Evolutionary conservation across 1,140 invertebrate species (phyloP).

Genomic region (Ips typographus): DNA sequence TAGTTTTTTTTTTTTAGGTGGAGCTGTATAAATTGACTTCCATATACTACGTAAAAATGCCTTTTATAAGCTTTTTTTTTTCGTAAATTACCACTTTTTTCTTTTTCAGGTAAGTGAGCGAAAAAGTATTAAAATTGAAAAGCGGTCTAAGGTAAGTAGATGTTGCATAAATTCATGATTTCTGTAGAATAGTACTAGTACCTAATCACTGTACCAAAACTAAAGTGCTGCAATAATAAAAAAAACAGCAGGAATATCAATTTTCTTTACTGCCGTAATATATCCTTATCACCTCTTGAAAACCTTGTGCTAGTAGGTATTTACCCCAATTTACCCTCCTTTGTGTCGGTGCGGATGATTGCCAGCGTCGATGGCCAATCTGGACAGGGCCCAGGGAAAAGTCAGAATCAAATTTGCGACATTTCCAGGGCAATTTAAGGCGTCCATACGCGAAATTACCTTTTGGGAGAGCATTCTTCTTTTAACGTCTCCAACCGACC

Average conservation of each 20-base stretch:
- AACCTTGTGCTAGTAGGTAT: conserved; percentile 10
- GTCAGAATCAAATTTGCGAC: conserved; percentile 32
- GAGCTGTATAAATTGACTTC: neutral
- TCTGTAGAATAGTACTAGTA: too few species aligned
- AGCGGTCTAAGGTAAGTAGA: too few species aligned
- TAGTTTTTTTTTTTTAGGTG: neutral
- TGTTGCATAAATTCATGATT: too few species aligned
- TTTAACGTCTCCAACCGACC: too few species aligned
- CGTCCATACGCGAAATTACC: conserved; percentile 3
- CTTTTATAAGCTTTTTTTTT: too few species aligned
- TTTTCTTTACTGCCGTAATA: conserved; percentile 24
- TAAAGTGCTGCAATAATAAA: too few species aligned
- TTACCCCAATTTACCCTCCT: conserved; percentile 29
- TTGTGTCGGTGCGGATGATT: conserved; percentile 23
- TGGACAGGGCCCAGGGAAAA: conserved; percentile 21
- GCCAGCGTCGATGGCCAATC: conserved; percentile 24
- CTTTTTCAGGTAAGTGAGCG: too few species aligned
- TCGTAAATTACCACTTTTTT: too few species aligned
- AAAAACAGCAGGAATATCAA: conserved; percentile 13
- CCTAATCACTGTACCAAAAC: too few species aligned
- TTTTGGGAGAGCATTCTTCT: neutral
- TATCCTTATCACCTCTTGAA: conserved; percentile 26
- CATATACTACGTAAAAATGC: too few species aligned
- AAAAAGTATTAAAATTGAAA: too few species aligned
- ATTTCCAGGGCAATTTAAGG: conserved; percentile 28